These are phyloP conservation scores for Columba livia DNA, from an alignment of 2,113 vertebrate species.

Conservation along the genomic window DNA sequence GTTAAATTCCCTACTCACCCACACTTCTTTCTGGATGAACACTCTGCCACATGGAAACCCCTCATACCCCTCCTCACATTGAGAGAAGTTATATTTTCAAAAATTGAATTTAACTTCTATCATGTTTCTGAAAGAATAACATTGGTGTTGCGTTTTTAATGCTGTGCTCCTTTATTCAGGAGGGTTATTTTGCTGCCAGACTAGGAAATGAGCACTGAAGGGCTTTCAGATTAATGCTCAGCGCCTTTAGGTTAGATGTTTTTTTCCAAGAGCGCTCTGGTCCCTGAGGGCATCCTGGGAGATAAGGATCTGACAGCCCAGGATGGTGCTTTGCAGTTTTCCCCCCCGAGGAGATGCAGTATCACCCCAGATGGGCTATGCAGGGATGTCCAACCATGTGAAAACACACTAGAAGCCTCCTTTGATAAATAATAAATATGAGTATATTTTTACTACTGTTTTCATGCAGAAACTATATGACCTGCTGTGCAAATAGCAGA, in stretches of 20 bases:
- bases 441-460: not conserved
- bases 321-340: not conserved
- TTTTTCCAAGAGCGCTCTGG: not conserved
- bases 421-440: not conserved
- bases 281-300: not conserved
- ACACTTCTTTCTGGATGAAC: not conserved
- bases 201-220: not conserved
- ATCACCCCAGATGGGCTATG: not conserved
- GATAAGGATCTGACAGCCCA: not conserved
- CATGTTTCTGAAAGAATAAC: not conserved
- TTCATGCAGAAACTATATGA: not conserved
- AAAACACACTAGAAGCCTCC: not conserved
- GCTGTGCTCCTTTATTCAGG: not conserved
- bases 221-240: not conserved
- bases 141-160: not conserved
- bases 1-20: not conserved
- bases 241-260: not conserved
- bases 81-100: not conserved
- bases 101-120: not conserved
- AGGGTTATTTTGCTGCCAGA: not conserved
- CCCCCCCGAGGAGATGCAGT: not conserved
- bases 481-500: not conserved
- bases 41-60: not conserved
- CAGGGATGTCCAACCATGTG: not conserved
- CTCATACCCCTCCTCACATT: not conserved